Base-by-base conservation (phyloP, 2,888 invertebrate genomes). In the Esperia sulphurella region DNA sequence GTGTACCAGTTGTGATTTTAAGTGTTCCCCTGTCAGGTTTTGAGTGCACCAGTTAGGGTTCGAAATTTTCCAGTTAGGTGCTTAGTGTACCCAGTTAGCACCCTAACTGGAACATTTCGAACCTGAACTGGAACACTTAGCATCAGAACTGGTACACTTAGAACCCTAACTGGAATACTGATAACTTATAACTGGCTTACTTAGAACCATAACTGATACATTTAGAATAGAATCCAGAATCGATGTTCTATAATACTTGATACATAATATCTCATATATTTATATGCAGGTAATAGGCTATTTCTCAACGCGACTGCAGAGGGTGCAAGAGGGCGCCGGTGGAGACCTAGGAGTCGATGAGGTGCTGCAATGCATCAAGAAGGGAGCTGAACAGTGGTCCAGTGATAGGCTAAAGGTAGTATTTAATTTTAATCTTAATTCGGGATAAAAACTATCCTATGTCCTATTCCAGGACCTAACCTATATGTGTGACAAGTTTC, bases 301-400 rank as follows among this genome's bases (percentile, higher is more conserved):
- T 64, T 92, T 92, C 71, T 92, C 92, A 0, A 89, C 91, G 0
- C 84, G 92, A 0, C 73, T 92, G 0, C 92, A 92, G 48, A 75
- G 92, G 35, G 92, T 92, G 3, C 92, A 92, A 57, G 92, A 92
- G 43, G 92, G 92, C 43, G 89, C 90, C 0, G 92, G 93, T 58
- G 81, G 79, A 0, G 95, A 95, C 65, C 82, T 97, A 9, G 96
- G 97, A 28, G 98, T 98, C 0, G 92, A 91, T 30, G 95, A 98
- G 74, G 98, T 99, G 1, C 88, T 97, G 51, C 93, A 93, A 51
- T 94, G 96, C 35, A 98, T 99, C 72, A 95, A 96, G 68, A 95
- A 97, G 68, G 97, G 97, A 3, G 95, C 97, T 0, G 94, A 95
- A 56, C 95, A 96, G 76, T 99, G 98, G 97, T 96, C 98, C 41